Conservation (phyloP, 2,113 vertebrate genomes). For the Paramisgurnus dabryanus region DNA sequence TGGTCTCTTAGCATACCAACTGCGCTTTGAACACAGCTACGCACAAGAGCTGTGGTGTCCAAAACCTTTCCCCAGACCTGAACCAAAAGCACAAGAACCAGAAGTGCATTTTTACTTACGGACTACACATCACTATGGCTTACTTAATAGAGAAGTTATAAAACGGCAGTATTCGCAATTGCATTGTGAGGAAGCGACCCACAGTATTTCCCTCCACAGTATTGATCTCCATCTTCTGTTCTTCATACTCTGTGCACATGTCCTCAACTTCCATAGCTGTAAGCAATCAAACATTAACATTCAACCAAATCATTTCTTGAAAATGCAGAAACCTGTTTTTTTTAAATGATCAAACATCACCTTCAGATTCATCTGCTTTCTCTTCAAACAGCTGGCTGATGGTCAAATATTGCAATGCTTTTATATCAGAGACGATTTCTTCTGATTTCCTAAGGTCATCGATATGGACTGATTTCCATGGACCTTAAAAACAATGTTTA, state of each 20-base stretch:
- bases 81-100: not conserved
- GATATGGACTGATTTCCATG: conserved; percentile 91
- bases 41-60: conserved; percentile 84
- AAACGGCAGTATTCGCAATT: too few species aligned
- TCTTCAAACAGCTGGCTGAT: conserved; percentile 88
- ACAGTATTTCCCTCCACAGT: conserved; percentile 55
- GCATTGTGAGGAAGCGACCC: conserved; percentile 43
- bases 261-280: conserved; percentile 71
- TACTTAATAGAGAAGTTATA: not conserved
- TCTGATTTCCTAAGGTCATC: conserved; percentile 88
- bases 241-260: conserved; percentile 58
- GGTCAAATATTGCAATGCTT: conserved; percentile 81
- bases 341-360: conserved; percentile 29
- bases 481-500: conserved; percentile 70
- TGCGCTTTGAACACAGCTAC: conserved; percentile 89
- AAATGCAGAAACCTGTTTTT: too few species aligned
- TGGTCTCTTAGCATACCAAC: conserved; percentile 87
- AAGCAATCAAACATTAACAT: not conserved
- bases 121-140: not conserved
- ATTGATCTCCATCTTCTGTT: conserved; percentile 44
- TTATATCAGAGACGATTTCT: conserved; percentile 84
- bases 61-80: conserved; percentile 66
- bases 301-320: too few species aligned
- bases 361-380: conserved; percentile 44
- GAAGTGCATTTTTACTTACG: not conserved